Conservation (phyloP, 2,797 vertebrate species). For the Myripristis jacobus region DNA sequence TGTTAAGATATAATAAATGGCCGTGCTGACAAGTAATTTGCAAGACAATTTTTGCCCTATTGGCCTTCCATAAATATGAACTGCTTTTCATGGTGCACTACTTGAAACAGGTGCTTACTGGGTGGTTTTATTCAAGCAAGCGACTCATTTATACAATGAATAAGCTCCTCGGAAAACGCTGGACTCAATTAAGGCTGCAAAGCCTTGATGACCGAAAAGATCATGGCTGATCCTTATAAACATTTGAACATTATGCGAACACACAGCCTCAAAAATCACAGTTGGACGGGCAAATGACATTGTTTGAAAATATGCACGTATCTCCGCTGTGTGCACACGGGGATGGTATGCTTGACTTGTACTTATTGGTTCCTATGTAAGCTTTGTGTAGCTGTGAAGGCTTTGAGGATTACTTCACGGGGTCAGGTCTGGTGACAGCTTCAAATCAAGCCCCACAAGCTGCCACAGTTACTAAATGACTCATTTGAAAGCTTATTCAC, state of each 20-base stretch:
- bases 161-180: no score
- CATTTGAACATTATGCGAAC: constrained; percentile 22
- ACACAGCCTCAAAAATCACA: constrained; percentile 13
- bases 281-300: constrained; percentile 10
- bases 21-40: no score
- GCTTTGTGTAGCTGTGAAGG: constrained; percentile 32
- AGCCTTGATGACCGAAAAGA: not conserved
- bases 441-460: constrained; percentile 1
- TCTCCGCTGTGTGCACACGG: not conserved
- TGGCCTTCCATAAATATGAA: not conserved
- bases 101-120: constrained; percentile 21
- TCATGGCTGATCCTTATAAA: no score
- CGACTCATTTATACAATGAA: not conserved
- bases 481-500: constrained; percentile 19
- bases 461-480: constrained; percentile 36
- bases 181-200: constrained; percentile 9
- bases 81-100: constrained; percentile 24
- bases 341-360: constrained; percentile 39
- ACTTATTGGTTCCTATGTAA: constrained; percentile 37
- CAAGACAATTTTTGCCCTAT: no score
- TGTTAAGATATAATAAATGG: no score
- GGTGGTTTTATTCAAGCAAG: not conserved
- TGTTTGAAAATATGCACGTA: constrained; percentile 8
- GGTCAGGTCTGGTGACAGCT: constrained; percentile 17
- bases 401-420: constrained; percentile 29